phyloP scores from a whole-genome alignment of 2,888 invertebrate genomes.

The Frankliniella intonsa region DNA sequence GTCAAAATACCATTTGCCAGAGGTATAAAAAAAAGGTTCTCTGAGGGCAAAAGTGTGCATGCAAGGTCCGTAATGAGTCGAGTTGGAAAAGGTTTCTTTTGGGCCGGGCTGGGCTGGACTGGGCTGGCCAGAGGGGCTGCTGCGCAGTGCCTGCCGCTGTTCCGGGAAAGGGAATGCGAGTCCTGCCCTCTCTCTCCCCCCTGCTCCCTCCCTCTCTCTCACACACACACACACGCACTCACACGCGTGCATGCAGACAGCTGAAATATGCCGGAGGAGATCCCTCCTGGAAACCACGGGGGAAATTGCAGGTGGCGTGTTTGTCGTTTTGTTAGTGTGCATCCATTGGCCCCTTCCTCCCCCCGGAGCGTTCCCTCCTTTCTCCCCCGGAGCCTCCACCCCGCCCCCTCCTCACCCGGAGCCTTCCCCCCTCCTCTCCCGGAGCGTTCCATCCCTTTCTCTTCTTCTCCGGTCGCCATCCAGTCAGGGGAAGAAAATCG shows the following conservation, averaged over 20 bases:
- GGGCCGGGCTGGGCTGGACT: too few relatives aligned
- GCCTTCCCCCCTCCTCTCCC: not conserved
- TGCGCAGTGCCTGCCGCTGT: too few relatives aligned
- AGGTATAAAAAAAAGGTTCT: too few relatives aligned
- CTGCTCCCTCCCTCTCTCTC: not conserved
- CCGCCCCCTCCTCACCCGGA: too few relatives aligned
- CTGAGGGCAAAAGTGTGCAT: too few relatives aligned
- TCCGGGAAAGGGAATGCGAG: too few relatives aligned
- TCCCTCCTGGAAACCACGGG: not conserved
- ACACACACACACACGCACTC: not conserved
- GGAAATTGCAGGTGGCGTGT: constrained; percentile 11
- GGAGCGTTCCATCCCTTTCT: not conserved
- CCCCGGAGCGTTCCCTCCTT: too few relatives aligned
- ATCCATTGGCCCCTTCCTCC: not conserved
- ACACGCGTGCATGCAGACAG: not conserved
- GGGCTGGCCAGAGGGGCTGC: too few relatives aligned
- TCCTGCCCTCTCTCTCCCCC: not conserved
- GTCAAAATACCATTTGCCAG: too few relatives aligned
- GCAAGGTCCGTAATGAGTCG: too few relatives aligned
- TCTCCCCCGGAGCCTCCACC: too few relatives aligned
- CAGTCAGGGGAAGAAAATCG: not conserved
- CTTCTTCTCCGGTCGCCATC: not conserved
- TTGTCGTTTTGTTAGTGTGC: not conserved
- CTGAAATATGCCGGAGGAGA: not conserved
- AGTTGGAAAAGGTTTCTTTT: too few relatives aligned